These are phyloP conservation scores for Kryptopterus vitreolus DNA, from an alignment of 2,797 vertebrate genomes.

Conservation along the genomic window DNA sequence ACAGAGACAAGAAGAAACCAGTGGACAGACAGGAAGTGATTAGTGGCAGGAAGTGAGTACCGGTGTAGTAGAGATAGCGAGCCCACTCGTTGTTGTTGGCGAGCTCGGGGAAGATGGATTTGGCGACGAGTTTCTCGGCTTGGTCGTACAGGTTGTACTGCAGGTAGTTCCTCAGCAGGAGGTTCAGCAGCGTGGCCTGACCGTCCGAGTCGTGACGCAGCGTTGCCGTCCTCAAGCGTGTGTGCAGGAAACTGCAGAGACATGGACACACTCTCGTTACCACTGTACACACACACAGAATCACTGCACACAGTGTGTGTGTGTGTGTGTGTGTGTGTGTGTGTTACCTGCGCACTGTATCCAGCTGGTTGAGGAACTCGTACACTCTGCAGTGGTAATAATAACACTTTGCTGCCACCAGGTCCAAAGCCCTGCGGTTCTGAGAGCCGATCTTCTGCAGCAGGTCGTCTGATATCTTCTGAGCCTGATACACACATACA, in stretches of 20 bases:
- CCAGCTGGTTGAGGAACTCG: conserved; percentile 88
- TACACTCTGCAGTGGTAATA: conserved; percentile 94
- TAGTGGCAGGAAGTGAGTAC: conserved; percentile 58
- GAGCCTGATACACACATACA: conserved; percentile 76
- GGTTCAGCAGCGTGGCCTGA: conserved; percentile 92
- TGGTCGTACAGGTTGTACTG: conserved; percentile 95
- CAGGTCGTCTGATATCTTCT: conserved; percentile 91
- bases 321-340: not conserved
- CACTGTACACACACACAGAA: not conserved
- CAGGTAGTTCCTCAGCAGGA: conserved; percentile 95
- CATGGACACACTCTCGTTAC: too few species aligned
- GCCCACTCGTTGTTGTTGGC: conserved; percentile 99
- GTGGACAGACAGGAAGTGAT: not conserved
- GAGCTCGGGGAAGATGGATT: conserved; percentile 93
- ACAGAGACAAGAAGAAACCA: not conserved
- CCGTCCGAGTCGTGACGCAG: conserved; percentile 91
- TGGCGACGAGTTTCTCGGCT: conserved; percentile 95
- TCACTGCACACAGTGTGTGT: not conserved
- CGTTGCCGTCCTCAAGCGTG: conserved; percentile 88
- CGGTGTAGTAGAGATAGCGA: conserved; percentile 94
- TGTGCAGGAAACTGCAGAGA: conserved; percentile 85
- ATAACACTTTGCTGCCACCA: conserved; percentile 94
- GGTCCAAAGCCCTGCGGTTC: conserved; percentile 91
- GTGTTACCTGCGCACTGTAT: conserved; percentile 13
- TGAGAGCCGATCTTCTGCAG: conserved; percentile 94